Evolutionary conservation across 2,888 invertebrate species (phyloP), one percentile per base, ranked within the genome.

Genomic region (Sisyra nigra): DNA sequence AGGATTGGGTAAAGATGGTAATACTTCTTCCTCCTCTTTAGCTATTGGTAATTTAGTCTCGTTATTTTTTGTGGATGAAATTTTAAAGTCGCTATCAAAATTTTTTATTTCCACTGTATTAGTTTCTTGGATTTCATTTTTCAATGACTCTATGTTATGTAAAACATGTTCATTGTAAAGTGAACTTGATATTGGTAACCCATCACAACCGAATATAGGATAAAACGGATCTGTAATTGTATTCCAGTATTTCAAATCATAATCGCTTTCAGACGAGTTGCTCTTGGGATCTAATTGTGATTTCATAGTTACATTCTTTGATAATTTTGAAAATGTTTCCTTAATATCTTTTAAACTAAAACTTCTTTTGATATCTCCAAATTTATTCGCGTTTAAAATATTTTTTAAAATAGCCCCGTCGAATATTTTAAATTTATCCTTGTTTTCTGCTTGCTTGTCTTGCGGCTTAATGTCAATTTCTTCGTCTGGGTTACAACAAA

Each of bases 141-240:
- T 58, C 50, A 73, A 63, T 44, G 71, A 66, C 2, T 71, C 67
- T 49, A 76, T 76, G 51, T 81, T 77, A 48, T 74, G 72, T 33
- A 76, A 71, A 41, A 82, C 61, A 51, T 78, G 76, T 51, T 80
- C 72, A 51, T 78, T 74, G 57, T 80, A 83, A 1, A 85, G 63
- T 5, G 74, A 74, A 48, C 76, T 74, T 0, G 86, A 85, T 45
- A 80, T 77, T 4, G 79, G 76, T 39, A 77, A 70, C 1, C 85
- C 85, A 49, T 84, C 79, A 46, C 71, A 69, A 54, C 78, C 75
- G 51, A 84, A 82, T 15, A 83, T 74, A 0, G 86, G 86, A 65
- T 77, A 82, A 46, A 69, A 69, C 2, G 87, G 86, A 60, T 87
- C 87, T 36, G 80, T 74, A 42, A 86, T 82, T 0, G 85, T 83